phyloP scores from a whole-genome alignment of 2,888 invertebrate species.

The Acronicta leporina region DNA sequence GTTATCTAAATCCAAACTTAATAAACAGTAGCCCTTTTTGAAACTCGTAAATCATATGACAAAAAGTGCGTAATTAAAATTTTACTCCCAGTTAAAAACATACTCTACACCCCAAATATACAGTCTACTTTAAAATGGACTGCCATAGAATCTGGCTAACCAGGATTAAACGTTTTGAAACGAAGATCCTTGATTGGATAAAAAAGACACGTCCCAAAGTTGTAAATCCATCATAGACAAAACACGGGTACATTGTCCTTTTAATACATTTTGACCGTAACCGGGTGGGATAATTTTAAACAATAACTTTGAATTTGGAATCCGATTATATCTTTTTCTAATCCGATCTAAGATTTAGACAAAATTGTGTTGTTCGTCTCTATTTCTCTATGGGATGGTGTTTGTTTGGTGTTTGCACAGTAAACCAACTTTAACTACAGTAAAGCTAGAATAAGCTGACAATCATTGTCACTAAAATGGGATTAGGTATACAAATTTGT shows the following conservation, averaged over 20 bases:
- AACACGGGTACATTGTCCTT: conserved; percentile 49
- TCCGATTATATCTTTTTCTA: conserved; percentile 78
- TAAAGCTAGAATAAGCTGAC: conserved; percentile 29
- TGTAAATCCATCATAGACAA: conserved; percentile 54
- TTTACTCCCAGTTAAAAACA: conserved; percentile 1
- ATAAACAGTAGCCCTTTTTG: conserved; percentile 53
- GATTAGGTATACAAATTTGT: conserved; percentile 34
- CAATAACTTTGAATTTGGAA: conserved; percentile 81
- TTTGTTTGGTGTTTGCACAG: conserved; percentile 54
- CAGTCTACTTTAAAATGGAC: conserved; percentile 19
- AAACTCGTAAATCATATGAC: conserved; percentile 48
- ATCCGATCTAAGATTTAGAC: conserved; percentile 67
- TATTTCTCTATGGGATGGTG: conserved; percentile 61
- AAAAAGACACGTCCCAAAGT: conserved; percentile 46
- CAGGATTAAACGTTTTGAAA: conserved; percentile 34
- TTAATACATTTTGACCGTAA: conserved; percentile 42
- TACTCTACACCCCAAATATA: background rate
- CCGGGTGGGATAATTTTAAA: conserved; percentile 76
- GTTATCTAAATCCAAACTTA: conserved; percentile 43
- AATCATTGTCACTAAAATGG: conserved; percentile 48
- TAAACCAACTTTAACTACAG: conserved; percentile 38
- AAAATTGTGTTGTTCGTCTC: conserved; percentile 68
- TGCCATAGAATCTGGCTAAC: conserved; percentile 8
- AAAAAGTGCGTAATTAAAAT: conserved; percentile 30
- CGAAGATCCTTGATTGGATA: conserved; percentile 49